Evolutionary conservation across 2,888 invertebrate species (phyloP).

Genomic region (Tachystola acroxantha): DNA sequence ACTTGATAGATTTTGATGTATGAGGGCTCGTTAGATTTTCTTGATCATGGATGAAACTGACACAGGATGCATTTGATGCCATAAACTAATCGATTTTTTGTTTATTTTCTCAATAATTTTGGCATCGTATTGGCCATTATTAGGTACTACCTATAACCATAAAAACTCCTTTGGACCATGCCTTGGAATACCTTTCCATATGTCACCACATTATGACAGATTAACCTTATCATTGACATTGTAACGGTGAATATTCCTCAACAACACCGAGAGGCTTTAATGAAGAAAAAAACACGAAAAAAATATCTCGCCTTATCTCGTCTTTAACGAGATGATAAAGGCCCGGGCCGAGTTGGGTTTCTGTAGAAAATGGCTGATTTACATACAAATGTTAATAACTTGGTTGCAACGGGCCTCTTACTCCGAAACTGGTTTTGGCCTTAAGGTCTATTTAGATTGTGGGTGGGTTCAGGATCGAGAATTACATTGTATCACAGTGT

Average conservation of each 20-base stretch:
- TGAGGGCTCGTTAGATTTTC: too few species aligned
- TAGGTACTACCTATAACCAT: too few species aligned
- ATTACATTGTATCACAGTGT: background rate
- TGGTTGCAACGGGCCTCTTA: conserved; percentile 37
- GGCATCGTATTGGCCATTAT: too few species aligned
- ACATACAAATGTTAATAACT: conserved; percentile 72
- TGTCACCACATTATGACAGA: too few species aligned
- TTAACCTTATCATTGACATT: conserved; percentile 1
- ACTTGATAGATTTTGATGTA: too few species aligned
- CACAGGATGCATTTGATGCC: too few species aligned
- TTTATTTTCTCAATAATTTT: too few species aligned
- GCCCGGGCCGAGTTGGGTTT: conserved; percentile 48
- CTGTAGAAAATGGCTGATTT: conserved; percentile 58
- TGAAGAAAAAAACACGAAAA: conserved; percentile 26
- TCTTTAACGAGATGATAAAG: conserved; percentile 58
- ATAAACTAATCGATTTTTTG: too few species aligned
- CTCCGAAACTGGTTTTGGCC: conserved; percentile 31
- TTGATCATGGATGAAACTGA: too few species aligned
- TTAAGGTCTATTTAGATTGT: conserved; percentile 14
- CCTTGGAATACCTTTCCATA: too few species aligned
- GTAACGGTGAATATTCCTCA: conserved; percentile 7
- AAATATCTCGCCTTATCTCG: conserved; percentile 49
- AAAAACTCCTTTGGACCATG: too few species aligned
- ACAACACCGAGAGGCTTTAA: conserved; percentile 10
- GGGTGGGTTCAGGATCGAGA: background rate